Percentiles rank a stretch among this genome's conserved stretches.
These are phyloP conservation scores for Melanotaenia trifasciata DNA, from an alignment of 2,797 vertebrate genomes.

Conservation along the genomic window DNA sequence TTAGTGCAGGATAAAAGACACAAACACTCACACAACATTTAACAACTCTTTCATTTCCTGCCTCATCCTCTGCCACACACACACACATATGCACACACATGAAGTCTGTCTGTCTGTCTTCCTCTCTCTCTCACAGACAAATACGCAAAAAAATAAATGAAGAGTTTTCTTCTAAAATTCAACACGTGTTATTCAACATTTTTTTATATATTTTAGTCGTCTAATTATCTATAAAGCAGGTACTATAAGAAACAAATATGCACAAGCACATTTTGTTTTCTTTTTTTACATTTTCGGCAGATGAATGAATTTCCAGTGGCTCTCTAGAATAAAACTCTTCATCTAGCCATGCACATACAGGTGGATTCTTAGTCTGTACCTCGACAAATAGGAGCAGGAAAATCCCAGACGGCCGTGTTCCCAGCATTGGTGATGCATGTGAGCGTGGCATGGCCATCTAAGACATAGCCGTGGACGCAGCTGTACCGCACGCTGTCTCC, in stretches of 20 bases:
- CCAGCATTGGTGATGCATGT: conserved; percentile 77
- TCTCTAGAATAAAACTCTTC: conserved; percentile 57
- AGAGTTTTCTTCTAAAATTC: conserved; percentile 42
- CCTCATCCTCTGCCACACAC: background rate
- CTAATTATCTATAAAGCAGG: background rate
- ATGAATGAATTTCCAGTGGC: background rate
- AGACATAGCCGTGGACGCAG: conserved; percentile 77
- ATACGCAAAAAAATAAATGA: conserved; percentile 35
- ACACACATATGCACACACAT: conserved; percentile 17
- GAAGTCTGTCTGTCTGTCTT: conserved; percentile 46
- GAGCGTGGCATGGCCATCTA: conserved; percentile 78
- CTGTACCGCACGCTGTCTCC: conserved; percentile 75
- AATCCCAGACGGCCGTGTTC: conserved; percentile 80
- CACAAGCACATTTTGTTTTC: background rate
- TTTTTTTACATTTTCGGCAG: background rate
- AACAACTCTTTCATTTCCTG: conserved; percentile 18
- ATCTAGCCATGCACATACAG: conserved; percentile 29
- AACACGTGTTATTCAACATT: background rate
- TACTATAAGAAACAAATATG: background rate
- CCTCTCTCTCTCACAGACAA: conserved; percentile 28
- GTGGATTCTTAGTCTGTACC: conserved; percentile 56
- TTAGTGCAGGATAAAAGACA: conserved; percentile 10
- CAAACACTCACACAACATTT: conserved; percentile 10
- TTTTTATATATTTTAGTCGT: background rate
- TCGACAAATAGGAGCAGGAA: conserved; percentile 79